These are phyloP conservation scores for Typhlomys cinereus DNA, from an alignment of 2,113 vertebrate genomes.

Conservation along the genomic window DNA sequence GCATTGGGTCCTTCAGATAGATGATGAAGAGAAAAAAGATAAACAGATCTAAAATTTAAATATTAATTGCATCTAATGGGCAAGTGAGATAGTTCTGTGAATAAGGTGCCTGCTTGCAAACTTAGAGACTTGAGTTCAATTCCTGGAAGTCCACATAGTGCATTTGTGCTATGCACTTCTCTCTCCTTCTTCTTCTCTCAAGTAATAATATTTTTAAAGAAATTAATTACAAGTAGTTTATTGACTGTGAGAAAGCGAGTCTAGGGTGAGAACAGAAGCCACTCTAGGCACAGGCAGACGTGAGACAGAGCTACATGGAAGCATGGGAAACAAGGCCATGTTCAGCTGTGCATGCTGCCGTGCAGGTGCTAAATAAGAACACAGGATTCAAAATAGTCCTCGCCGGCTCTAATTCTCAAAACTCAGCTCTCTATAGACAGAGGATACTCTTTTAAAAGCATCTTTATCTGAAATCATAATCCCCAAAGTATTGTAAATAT, in stretches of 20 bases:
- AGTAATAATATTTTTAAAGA: no score
- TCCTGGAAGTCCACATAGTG: no score
- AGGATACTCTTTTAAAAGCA: slow-evolving; percentile 61
- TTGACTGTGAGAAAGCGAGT: neutral
- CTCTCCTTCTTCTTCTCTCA: no score
- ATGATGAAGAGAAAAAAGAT: no score
- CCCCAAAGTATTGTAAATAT: slow-evolving; percentile 57
- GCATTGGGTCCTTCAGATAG: no score
- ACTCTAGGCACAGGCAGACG: neutral
- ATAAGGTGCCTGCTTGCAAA: no score
- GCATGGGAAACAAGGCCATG: neutral
- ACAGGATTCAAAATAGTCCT: neutral
- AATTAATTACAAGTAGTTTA: no score
- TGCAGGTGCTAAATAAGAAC: slow-evolving; percentile 1
- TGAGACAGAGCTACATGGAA: neutral
- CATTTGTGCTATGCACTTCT: no score
- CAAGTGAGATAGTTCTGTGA: no score
- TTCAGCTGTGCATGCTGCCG: neutral
- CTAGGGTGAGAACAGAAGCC: neutral
- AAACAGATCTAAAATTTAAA: neutral
- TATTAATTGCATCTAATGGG: neutral
- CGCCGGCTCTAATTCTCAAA: neutral
- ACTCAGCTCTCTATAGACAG: slow-evolving; percentile 29
- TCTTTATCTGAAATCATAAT: slow-evolving; percentile 31
- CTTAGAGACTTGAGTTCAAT: no score